A percentile compares a stretch with the other conserved stretches of the same genome.
Conservation (phyloP, 2,113 vertebrate species). For the Notothenia rossii region DNA sequence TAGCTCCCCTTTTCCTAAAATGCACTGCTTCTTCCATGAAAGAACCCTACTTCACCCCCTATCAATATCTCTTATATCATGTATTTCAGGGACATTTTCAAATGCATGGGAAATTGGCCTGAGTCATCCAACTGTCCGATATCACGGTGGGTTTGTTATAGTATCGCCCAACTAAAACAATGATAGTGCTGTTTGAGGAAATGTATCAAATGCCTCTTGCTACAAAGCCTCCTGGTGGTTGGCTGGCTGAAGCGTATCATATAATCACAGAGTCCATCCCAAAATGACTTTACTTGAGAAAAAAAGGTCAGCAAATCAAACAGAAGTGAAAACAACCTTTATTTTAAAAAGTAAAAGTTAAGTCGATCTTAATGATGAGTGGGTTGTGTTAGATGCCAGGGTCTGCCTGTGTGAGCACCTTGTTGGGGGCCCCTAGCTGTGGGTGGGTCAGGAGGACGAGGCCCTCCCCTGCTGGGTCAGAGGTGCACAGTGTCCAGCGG, state of each 20-base stretch:
- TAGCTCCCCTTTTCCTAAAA: background rate
- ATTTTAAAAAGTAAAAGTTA: background rate
- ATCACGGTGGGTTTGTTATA: background rate
- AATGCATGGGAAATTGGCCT: background rate
- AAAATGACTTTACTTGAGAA: background rate
- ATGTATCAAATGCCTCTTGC: conserved; percentile 37
- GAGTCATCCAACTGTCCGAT: background rate
- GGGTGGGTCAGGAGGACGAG: conserved; percentile 66
- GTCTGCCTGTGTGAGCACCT: conserved; percentile 14
- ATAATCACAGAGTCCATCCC: conserved; percentile 7
- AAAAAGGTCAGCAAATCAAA: background rate
- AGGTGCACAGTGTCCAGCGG: conserved; percentile 90
- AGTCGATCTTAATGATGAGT: background rate
- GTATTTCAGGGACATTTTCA: background rate
- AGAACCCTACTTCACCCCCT: background rate
- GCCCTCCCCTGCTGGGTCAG: conserved; percentile 73
- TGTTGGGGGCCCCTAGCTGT: background rate
- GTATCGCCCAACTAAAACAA: background rate
- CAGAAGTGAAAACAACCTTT: conserved; percentile 1
- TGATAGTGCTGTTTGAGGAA: conserved; percentile 10
- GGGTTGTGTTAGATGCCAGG: background rate
- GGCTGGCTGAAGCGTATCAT: conserved; percentile 5
- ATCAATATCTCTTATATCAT: background rate
- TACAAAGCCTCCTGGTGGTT: conserved; percentile 3
- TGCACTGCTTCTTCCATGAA: background rate